A percentile compares a stretch with the other conserved stretches of the same genome.
phyloP scores from a whole-genome alignment of 2,113 vertebrate species.

The Ceuthmochares aereus region DNA sequence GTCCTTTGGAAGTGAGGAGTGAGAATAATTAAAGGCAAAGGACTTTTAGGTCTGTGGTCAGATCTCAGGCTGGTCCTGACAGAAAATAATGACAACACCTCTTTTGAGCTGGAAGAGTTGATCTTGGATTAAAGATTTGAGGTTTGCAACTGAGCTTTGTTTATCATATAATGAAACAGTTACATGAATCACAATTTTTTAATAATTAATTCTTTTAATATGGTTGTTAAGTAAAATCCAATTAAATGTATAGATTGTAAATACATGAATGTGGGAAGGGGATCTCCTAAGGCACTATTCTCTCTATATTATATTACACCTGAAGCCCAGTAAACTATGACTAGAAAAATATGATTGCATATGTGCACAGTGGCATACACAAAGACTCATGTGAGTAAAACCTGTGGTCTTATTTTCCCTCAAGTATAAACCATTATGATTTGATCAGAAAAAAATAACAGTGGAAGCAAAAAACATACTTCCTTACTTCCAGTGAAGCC shows the following conservation, averaged over 20 bases:
- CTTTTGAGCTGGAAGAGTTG: slow-evolving; percentile 36
- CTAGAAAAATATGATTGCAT: not conserved
- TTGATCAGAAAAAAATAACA: not conserved
- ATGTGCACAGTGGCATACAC: not conserved
- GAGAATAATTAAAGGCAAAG: not conserved
- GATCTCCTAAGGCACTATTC: not conserved
- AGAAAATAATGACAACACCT: slow-evolving; percentile 45
- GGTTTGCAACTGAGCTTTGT: slow-evolving; percentile 46
- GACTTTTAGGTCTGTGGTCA: not conserved
- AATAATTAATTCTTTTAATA: slow-evolving; percentile 7
- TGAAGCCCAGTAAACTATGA: not conserved
- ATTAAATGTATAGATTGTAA: not conserved
- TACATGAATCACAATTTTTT: not conserved
- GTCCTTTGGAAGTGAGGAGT: not conserved
- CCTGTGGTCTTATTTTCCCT: not conserved
- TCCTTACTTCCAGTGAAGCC: not conserved
- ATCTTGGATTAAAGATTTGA: slow-evolving; percentile 62
- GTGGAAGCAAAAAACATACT: not conserved
- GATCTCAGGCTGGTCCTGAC: not conserved
- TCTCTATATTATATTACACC: not conserved
- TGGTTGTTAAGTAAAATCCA: slow-evolving; percentile 21
- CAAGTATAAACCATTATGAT: not conserved
- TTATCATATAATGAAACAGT: slow-evolving; percentile 32
- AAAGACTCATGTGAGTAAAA: not conserved
- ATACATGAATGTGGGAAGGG: not conserved